Percentiles rank a stretch among this genome's conserved stretches.
phyloP scores from a whole-genome alignment of 2,113 vertebrate species.

The Solea solea region DNA sequence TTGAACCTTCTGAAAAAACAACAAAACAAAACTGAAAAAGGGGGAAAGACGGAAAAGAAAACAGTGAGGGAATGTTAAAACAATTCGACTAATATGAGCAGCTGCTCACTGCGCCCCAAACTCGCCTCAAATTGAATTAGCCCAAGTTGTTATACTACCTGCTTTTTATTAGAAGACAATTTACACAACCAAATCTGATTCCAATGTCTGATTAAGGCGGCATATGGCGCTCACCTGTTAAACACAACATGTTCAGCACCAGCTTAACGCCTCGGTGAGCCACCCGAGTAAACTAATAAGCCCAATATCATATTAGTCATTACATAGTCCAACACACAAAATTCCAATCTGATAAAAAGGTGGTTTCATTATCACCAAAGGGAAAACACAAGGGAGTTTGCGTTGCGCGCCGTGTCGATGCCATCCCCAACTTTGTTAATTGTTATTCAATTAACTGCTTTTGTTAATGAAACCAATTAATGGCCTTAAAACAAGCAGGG shows the following conservation, averaged over 20 bases:
- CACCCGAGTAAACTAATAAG: constrained; percentile 76
- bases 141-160: constrained; percentile 75
- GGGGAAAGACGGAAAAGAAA: constrained; percentile 1
- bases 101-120: constrained; percentile 71
- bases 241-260: constrained; percentile 70
- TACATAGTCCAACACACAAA: constrained; percentile 82
- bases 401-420: constrained; percentile 60
- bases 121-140: constrained; percentile 72
- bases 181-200: constrained; percentile 77
- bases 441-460: constrained; percentile 82
- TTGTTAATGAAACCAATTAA: constrained; percentile 84
- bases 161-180: constrained; percentile 78
- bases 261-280: constrained; percentile 71
- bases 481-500: constrained; percentile 76
- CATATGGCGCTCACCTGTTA: constrained; percentile 80
- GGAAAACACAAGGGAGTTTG: constrained; percentile 79
- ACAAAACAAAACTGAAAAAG: constrained; percentile 2
- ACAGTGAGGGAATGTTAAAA: constrained; percentile 58
- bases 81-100: constrained; percentile 72
- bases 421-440: constrained; percentile 79
- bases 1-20: constrained; percentile 48
- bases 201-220: constrained; percentile 74
- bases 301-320: constrained; percentile 80
- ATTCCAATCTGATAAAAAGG: constrained; percentile 82
- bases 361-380: constrained; percentile 77